phyloP scores from a whole-genome alignment of 2,113 vertebrate species.

The Sisor rabdophorus region DNA sequence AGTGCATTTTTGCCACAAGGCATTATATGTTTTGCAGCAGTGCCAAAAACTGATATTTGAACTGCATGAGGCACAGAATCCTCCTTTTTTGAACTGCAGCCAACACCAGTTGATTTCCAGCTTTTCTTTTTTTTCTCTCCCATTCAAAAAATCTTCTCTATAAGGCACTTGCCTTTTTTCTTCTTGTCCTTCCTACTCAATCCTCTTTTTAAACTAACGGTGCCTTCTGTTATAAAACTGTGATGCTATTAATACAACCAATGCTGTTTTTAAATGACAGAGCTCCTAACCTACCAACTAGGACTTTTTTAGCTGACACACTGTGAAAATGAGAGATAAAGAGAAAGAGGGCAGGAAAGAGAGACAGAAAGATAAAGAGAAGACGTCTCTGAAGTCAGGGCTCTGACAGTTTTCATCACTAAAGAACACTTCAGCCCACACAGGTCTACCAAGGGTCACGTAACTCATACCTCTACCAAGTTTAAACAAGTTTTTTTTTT shows the following conservation, averaged over 20 bases:
- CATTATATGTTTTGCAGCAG: conserved; percentile 74
- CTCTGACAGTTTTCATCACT: conserved; percentile 51
- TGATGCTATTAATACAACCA: conserved; percentile 72
- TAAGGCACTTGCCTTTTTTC: conserved; percentile 66
- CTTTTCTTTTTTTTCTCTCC: conserved; percentile 19
- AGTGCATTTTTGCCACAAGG: conserved; percentile 68
- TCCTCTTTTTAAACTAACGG: conserved; percentile 60
- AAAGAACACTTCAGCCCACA: conserved; percentile 37
- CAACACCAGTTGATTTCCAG: conserved; percentile 69
- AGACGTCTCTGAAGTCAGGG: conserved; percentile 21
- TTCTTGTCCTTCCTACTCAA: conserved; percentile 16
- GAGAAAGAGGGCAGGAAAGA: conserved; percentile 17
- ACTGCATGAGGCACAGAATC: conserved; percentile 66
- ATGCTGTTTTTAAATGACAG: conserved; percentile 66
- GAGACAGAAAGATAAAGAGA: conserved; percentile 14
- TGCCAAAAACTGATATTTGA: conserved; percentile 75
- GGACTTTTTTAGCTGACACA: conserved; percentile 39
- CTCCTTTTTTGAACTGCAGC: conserved; percentile 74
- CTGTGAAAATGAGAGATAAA: conserved; percentile 3
- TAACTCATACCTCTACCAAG: conserved; percentile 58
- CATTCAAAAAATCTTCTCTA: conserved; percentile 64
- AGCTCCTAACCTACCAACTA: conserved; percentile 41
- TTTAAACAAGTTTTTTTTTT: conserved; percentile 55
- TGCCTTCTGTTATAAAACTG: conserved; percentile 68
- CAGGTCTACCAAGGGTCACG: conserved; percentile 44